Conservation (phyloP, 2,888 invertebrate genomes). For the Lymantria monacha region DNA sequence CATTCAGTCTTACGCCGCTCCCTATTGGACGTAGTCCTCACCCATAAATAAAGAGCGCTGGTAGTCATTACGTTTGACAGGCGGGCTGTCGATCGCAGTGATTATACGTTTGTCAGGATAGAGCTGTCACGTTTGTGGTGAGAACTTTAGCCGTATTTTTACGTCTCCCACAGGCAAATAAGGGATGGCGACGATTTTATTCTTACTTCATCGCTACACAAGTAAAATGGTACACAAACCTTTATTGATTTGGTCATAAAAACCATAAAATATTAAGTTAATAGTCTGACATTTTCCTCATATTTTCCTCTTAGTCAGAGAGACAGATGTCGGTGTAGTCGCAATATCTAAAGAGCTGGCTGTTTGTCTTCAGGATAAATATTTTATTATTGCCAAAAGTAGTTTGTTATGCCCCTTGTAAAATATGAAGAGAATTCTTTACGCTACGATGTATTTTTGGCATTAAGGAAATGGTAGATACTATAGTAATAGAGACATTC, state of each 20-base stretch:
- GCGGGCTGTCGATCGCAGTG: too few relatives aligned
- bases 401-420: slow-evolving; percentile 8
- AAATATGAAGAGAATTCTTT: slow-evolving; percentile 6
- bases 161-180: too few relatives aligned
- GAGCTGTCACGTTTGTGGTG: too few relatives aligned
- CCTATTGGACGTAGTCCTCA: too few relatives aligned
- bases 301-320: slow-evolving; percentile 35
- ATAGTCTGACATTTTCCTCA: slow-evolving; percentile 40
- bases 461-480: slow-evolving; percentile 10
- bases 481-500: background rate
- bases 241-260: slow-evolving; percentile 38
- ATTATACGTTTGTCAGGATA: too few relatives aligned
- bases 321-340: slow-evolving; percentile 6
- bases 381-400: slow-evolving; percentile 13
- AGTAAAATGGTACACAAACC: slow-evolving; percentile 12
- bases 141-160: too few relatives aligned
- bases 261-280: slow-evolving; percentile 42
- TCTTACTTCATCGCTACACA: background rate
- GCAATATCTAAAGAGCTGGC: slow-evolving; percentile 5
- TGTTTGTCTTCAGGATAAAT: slow-evolving; percentile 13
- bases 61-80: too few relatives aligned
- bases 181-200: too few relatives aligned
- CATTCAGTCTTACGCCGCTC: too few relatives aligned
- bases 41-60: too few relatives aligned
- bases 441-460: slow-evolving; percentile 2